Evolutionary conservation across 2,888 invertebrate species (phyloP).

Genomic region (Nebria salina): DNA sequence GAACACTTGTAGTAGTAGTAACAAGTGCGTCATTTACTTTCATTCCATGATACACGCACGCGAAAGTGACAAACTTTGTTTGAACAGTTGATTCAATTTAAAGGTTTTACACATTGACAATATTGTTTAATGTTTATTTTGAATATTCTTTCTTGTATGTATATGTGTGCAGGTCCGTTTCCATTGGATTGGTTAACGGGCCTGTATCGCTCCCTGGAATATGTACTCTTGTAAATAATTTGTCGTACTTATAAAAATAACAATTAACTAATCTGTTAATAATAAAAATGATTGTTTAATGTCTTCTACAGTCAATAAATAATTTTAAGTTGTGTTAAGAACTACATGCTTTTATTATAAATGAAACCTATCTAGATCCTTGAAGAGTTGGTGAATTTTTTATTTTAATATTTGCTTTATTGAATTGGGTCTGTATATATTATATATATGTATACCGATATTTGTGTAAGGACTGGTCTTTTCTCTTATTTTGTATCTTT

Average conservation of each 20-base stretch:
- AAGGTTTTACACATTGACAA: no score
- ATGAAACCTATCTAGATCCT: not conserved
- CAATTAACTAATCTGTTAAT: not conserved
- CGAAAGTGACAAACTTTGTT: no score
- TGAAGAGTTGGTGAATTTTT: not conserved
- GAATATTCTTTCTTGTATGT: not conserved
- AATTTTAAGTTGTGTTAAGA: not conserved
- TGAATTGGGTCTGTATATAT: constrained; percentile 3
- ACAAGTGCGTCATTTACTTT: no score
- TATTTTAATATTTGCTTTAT: not conserved
- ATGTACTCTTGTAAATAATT: not conserved
- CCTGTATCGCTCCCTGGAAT: not conserved
- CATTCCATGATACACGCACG: no score
- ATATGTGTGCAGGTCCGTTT: not conserved
- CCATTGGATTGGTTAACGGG: not conserved
- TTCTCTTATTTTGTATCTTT: no score
- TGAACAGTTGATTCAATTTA: no score
- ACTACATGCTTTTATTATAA: not conserved
- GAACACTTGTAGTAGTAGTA: no score
- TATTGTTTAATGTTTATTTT: not conserved
- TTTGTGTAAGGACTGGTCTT: no score
- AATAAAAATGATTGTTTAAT: not conserved
- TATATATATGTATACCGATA: no score
- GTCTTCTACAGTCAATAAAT: not conserved
- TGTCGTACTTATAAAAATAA: not conserved